Percentiles rank a stretch among this genome's conserved stretches.
Conservation (phyloP, 2,797 vertebrate species). For the Sebastolobus alascanus region DNA sequence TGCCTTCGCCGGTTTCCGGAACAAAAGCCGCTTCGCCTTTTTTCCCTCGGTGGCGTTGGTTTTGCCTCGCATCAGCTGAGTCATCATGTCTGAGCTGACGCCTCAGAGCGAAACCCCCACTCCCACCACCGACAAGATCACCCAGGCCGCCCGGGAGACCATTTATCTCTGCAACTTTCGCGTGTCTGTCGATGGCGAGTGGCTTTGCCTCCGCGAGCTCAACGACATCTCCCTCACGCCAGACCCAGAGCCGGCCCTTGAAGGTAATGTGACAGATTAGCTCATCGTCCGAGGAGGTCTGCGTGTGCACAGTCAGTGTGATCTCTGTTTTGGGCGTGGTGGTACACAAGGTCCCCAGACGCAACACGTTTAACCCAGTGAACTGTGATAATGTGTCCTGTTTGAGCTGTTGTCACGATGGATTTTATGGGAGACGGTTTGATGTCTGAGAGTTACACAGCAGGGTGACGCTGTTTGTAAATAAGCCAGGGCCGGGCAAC, state of each 20-base stretch:
- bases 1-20: constrained; percentile 34
- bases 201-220: constrained; percentile 98
- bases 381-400: constrained; percentile 10
- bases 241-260: constrained; percentile 98
- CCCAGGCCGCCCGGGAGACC: constrained; percentile 99
- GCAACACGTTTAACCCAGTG: not conserved
- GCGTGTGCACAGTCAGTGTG: constrained; percentile 5
- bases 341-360: constrained; percentile 13
- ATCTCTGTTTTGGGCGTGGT: constrained; percentile 67
- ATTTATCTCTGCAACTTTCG: constrained; percentile 99
- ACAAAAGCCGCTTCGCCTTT: constrained; percentile 57
- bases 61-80: constrained; percentile 90
- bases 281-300: constrained; percentile 25
- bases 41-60: constrained; percentile 66
- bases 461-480: constrained; percentile 51
- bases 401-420: constrained; percentile 53
- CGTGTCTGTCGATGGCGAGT: constrained; percentile 98
- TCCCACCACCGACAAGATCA: constrained; percentile 99
- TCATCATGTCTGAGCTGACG: constrained; percentile 99
- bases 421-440: constrained; percentile 9
- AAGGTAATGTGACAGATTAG: constrained; percentile 88
- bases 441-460: constrained; percentile 22
- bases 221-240: constrained; percentile 99
- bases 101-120: constrained; percentile 98
- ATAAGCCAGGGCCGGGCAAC: constrained; percentile 29